Evolutionary conservation across 2,797 vertebrate genomes (phyloP).

Genomic region (Myiotriccus ornatus): DNA sequence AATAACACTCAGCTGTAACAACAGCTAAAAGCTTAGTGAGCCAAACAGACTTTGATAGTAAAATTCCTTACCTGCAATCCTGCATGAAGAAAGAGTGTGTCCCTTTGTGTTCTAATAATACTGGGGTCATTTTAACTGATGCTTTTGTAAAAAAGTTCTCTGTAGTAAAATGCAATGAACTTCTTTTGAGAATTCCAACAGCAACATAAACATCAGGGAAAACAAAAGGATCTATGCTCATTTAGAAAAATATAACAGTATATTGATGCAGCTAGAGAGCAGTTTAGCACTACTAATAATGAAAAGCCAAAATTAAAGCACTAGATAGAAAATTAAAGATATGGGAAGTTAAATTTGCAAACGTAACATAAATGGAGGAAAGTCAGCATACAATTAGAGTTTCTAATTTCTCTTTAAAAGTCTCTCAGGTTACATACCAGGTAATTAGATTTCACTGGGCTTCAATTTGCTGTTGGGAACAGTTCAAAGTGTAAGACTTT

Average conservation of each 20-base stretch:
- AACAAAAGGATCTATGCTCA: slow-evolving; percentile 36
- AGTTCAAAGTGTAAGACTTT: slow-evolving; percentile 51
- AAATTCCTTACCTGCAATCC: background rate
- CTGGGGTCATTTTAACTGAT: slow-evolving; percentile 1
- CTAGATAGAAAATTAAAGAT: slow-evolving; percentile 51
- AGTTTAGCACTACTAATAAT: slow-evolving; percentile 47
- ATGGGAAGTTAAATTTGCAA: slow-evolving; percentile 54
- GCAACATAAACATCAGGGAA: slow-evolving; percentile 29
- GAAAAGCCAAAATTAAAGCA: slow-evolving; percentile 54
- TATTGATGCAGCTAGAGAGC: slow-evolving; percentile 16
- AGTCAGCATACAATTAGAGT: slow-evolving; percentile 62
- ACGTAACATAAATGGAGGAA: slow-evolving; percentile 58
- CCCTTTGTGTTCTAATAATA: background rate
- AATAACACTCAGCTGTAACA: background rate
- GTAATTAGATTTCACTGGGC: slow-evolving; percentile 43
- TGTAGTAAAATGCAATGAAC: background rate
- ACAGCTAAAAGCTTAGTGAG: background rate
- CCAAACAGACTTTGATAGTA: background rate
- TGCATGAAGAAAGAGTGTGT: background rate
- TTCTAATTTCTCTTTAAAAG: slow-evolving; percentile 67
- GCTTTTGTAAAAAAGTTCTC: background rate
- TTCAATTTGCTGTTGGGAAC: slow-evolving; percentile 56
- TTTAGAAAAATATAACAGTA: slow-evolving; percentile 31
- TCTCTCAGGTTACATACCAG: slow-evolving; percentile 40
- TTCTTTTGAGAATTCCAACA: slow-evolving; percentile 3